Percentiles rank a stretch among this genome's conserved stretches.
These are phyloP conservation scores for Podarcis raffonei DNA, from an alignment of 2,113 vertebrate genomes.

Conservation along the genomic window DNA sequence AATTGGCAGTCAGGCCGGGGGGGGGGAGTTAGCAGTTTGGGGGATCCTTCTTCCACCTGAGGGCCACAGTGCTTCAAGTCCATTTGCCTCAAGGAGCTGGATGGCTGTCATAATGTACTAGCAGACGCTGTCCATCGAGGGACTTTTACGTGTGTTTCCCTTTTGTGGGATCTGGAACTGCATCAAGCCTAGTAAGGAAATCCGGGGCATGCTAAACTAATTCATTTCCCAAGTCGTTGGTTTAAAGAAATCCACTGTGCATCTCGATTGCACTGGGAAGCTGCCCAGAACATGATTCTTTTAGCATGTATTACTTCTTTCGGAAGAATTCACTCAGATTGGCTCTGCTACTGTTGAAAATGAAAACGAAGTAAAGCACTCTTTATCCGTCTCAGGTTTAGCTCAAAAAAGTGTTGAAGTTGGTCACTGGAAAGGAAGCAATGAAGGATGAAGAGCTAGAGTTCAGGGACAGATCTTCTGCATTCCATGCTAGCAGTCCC, in stretches of 20 bases:
- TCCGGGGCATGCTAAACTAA: neutral
- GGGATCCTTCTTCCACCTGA: too few relatives aligned
- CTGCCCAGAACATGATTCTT: neutral
- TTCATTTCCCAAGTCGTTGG: neutral
- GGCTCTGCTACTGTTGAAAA: neutral
- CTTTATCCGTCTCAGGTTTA: too few relatives aligned
- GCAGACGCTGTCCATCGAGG: neutral
- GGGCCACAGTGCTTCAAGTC: too few relatives aligned
- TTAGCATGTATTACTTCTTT: slow-evolving; percentile 1
- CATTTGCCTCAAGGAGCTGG: neutral
- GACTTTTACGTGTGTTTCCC: neutral
- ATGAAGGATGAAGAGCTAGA: too few relatives aligned
- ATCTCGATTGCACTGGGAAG: neutral
- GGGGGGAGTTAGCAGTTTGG: too few relatives aligned
- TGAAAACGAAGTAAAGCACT: too few relatives aligned
- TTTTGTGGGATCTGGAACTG: neutral
- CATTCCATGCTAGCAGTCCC: too few relatives aligned
- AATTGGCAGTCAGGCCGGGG: too few relatives aligned
- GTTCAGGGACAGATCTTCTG: too few relatives aligned
- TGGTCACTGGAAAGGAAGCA: too few relatives aligned
- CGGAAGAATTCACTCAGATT: neutral
- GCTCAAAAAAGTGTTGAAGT: too few relatives aligned
- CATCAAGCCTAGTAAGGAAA: neutral
- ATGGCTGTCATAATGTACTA: neutral
- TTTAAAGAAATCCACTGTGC: neutral